Base-by-base conservation (phyloP, 1,140 invertebrate species). In the Drosophila chauvacae region DNA sequence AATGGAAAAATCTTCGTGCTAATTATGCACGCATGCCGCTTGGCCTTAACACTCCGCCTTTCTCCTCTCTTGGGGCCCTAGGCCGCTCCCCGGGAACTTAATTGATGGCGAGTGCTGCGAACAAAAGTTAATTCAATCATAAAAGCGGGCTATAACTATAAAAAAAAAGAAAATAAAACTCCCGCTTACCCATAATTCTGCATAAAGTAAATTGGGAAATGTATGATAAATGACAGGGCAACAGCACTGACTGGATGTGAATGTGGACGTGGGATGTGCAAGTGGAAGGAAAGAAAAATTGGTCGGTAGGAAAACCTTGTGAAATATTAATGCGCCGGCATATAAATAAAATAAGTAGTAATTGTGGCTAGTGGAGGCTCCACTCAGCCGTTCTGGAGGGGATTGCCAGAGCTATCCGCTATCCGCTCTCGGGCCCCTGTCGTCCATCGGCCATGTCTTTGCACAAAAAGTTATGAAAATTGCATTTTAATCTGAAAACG, bases 401-500 rank as follows among this genome's bases (percentile, higher is more conserved):
- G 59, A 44, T 37, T 62, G 65, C 50, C 50, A 51, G n/a, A 2
- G 28, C 50, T 33, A 51, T 51, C 28, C 48, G 28, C 48, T 55
- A 28, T n/a, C 30, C 28, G 26, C 9, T 13, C 28, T 4, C 28
- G 26, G 47, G 41, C 20, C 28, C 14, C 53, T 39, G 53, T 56
- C 53, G 28, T 16, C 63, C 64, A 51, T 37, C 77, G 65, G 58
- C 63, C 56, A 71, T 78, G 76, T 79, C 71, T 82, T 84, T 80
- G 80, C 59, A 69, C 85, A 90, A 87, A 87, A 85, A 90, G 85
- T 90, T 90, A 90, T 90, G 85, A 90, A 90, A 90, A 90, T 90
- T 90, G 85, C 85, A 90, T 90, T 90, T 90, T 90, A 90, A 90
- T 90, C 85, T 90, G 85, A 90, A 90, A 85, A 90, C 85, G 85